Evolutionary conservation across 2,888 invertebrate genomes (phyloP).

Genomic region (Diarsia brunnea): DNA sequence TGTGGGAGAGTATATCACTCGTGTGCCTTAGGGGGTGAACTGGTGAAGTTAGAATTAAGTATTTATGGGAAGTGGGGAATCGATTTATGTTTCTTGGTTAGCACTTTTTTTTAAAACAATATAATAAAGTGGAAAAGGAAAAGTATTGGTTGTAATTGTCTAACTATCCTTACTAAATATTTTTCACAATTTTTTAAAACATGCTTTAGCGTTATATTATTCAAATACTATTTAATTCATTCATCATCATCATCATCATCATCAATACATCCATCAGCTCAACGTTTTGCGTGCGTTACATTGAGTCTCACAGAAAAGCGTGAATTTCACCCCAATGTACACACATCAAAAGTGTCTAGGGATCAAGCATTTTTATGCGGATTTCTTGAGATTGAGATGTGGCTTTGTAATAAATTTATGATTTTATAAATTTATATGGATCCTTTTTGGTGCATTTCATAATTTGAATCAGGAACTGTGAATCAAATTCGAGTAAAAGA

Average conservation of each 20-base stretch:
- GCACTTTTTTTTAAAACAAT: neutral
- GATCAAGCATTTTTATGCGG: no score
- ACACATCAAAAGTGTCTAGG: no score
- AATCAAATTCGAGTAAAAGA: no score
- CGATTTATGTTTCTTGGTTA: neutral
- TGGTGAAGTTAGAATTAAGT: slow-evolving; percentile 16
- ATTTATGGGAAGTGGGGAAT: neutral
- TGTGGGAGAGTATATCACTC: slow-evolving; percentile 35
- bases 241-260: no score
- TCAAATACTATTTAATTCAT: neutral
- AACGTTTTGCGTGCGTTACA: neutral
- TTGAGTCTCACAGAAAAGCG: neutral
- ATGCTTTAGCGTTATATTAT: neutral
- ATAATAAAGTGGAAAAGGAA: no score
- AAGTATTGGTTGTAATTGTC: neutral
- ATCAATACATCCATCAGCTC: no score
- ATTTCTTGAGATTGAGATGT: no score
- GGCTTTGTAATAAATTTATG: no score
- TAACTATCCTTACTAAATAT: neutral
- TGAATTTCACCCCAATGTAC: neutral
- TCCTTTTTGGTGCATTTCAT: no score
- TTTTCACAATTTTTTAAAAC: neutral
- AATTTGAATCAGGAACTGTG: no score
- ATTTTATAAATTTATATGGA: no score
- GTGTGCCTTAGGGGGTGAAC: slow-evolving; percentile 27